Conservation (phyloP, 2,888 invertebrate genomes). For the Tetramorium bicarinatum region DNA sequence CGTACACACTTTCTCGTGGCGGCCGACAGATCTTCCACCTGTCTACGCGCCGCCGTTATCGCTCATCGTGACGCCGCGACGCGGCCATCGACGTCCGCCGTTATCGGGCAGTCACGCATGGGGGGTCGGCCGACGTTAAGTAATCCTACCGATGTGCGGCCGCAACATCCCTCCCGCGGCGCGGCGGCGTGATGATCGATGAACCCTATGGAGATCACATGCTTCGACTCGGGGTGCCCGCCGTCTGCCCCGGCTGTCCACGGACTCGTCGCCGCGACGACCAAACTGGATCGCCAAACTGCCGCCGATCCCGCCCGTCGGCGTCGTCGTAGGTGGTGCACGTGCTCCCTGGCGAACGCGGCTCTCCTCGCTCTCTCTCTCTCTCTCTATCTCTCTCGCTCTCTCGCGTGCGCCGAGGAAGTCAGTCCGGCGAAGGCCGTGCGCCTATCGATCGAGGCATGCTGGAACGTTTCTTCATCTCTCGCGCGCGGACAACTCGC, state of each 20-base stretch:
- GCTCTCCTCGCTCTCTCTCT: background rate
- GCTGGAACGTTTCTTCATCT: conserved; percentile 42
- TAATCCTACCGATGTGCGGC: conserved; percentile 53
- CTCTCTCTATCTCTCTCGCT: background rate
- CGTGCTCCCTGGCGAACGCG: conserved; percentile 17
- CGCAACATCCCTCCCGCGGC: conserved; percentile 46
- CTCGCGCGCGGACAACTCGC: conserved; percentile 37
- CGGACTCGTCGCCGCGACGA: background rate
- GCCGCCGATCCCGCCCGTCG: background rate
- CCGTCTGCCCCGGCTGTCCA: background rate
- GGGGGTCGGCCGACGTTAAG: conserved; percentile 41
- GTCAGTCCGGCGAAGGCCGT: conserved; percentile 47
- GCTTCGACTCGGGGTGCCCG: background rate
- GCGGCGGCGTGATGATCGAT: conserved; percentile 28
- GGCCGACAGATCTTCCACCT: background rate
- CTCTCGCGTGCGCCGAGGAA: conserved; percentile 48
- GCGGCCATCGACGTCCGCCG: conserved; percentile 27
- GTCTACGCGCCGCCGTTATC: conserved; percentile 34
- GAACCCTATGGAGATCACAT: conserved; percentile 34
- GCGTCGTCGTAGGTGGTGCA: background rate
- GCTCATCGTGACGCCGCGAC: conserved; percentile 13
- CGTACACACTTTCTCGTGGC: conserved; percentile 21
- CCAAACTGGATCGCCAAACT: background rate
- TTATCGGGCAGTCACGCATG: conserved; percentile 11
- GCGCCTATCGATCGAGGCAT: conserved; percentile 48